Conservation (phyloP, 2,888 invertebrate genomes). For the Trachelus tabidus region DNA sequence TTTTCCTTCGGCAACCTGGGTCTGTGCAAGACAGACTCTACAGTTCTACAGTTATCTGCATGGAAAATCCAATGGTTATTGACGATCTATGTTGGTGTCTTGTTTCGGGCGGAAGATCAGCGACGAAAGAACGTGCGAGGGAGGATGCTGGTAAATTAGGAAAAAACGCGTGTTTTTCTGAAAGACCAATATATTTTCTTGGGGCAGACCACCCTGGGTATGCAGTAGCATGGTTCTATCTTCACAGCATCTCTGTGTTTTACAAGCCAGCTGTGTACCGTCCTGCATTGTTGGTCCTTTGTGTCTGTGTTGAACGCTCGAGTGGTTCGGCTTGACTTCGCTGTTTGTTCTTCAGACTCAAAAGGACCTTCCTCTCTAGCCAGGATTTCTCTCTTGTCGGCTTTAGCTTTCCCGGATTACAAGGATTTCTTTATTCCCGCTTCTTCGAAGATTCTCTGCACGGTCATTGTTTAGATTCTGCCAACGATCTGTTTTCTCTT, state of each 20-base stretch:
- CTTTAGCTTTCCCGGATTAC: slow-evolving; percentile 54
- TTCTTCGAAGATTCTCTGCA: slow-evolving; percentile 19
- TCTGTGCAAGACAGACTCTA: neutral
- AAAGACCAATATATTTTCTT: slow-evolving; percentile 7
- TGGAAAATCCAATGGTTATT: neutral
- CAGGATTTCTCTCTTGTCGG: slow-evolving; percentile 50
- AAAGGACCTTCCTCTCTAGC: slow-evolving; percentile 11
- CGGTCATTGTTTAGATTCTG: slow-evolving; percentile 7
- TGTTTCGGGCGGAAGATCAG: neutral
- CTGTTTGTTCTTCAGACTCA: slow-evolving; percentile 26
- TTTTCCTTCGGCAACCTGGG: neutral
- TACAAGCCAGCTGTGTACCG: slow-evolving; percentile 61
- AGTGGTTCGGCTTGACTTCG: slow-evolving; percentile 59
- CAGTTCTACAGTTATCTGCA: neutral
- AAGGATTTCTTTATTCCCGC: slow-evolving; percentile 49
- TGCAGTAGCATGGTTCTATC: slow-evolving; percentile 38
- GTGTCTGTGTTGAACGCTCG: slow-evolving; percentile 48
- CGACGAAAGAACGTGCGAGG: neutral
- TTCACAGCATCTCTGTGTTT: slow-evolving; percentile 63
- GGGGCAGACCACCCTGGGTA: slow-evolving; percentile 27
- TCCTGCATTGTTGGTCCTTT: slow-evolving; percentile 58
- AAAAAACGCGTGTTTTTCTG: slow-evolving; percentile 6
- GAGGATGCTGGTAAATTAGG: neutral
- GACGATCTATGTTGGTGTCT: neutral
- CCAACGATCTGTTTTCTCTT: slow-evolving; percentile 13